Base-by-base conservation (phyloP, 2,113 vertebrate genomes). In the Uropsilus gracilis region DNA sequence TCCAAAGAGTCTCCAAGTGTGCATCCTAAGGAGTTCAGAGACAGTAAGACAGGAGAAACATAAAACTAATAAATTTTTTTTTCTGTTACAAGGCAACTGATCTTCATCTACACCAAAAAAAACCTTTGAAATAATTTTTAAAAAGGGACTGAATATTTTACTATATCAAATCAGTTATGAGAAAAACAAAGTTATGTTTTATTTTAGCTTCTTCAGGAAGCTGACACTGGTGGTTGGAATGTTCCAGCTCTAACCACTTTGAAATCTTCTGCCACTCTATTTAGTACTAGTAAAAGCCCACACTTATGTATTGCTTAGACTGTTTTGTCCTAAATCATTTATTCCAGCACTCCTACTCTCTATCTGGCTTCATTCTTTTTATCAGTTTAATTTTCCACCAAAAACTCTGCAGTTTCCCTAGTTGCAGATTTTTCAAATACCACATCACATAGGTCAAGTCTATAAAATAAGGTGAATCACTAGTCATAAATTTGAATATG, bases 371-470 rank as follows among this genome's bases (percentile, higher is more conserved):
- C 42, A 8, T 84, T 76, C 42, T 73, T 76, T 86, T 37, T 34
- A 95, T 44, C 3, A 44, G n/a, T 77, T 88, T 90, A 59, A 94
- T 59, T 96, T 88, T 88, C 34, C 39, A 87, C 30, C 82, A 53
- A 90, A 90, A 95, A 85, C 24, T 10, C 13, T 50, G 76, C 13
- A 18, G 16, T 61, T 4, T 44, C 8, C 39, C 32, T 8, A 61
- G 20, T 2, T 76, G n/a, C 48, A 59, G 46, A 81, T 73, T 92
- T 95, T 82, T 72, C 90, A 90, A 37, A 55, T 86, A 55, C 0
- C 26, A 17, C 55, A 85, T 89, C 71, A 34, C 2, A 53, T 0
- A 26, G 8, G 42, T 34, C 34, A 77, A 73, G 28, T 69, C 32
- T 82, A 95, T 69, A 28, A 78, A 89, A 57, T 48, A 73, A 93